Base-by-base conservation (phyloP, 2,888 invertebrate genomes). In the Alviniconcha strummeri region DNA sequence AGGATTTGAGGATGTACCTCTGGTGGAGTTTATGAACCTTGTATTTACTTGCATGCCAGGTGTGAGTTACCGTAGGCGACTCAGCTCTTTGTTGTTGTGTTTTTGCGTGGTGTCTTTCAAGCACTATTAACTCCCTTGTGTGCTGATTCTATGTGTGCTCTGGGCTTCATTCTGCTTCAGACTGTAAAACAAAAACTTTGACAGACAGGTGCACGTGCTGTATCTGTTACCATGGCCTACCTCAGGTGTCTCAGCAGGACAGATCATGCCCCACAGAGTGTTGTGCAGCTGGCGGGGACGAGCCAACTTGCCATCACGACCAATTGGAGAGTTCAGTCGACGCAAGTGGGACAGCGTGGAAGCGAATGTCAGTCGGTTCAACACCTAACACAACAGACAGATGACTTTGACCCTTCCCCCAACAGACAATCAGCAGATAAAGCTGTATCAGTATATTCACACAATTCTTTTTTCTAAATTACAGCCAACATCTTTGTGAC, bases 181-280 rank as follows among this genome's bases (percentile, higher is more conserved):
- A 36, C 36, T 36, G 36, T 36, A 36, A 36, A 36, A 36, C 36
- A 36, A 36, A 36, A 36, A 3, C 36, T 36, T 36, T 36, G 36
- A 36, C 36, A 36, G 36, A 36, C 36, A 36, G 36, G 36, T 36
- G 36, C 36, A 36, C 36, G 36, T 3, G 36, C 36, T 36, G 36
- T 36, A 36, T 36, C 36, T 36, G 36, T 36, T 36, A 0, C 36
- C 36, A 36, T 36, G 36, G 36, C 78, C 36, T 85, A 98, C 99
- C 95, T 99, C 99, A 0, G 99, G 99, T 0, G 99, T 99, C 95
- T 99, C 99, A 67, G 99, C 99, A 83, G 99, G 99, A 92, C 99
- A 99, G 89, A 99, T 97, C 99, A 99, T 99, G 77, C 99, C 99
- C 99, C 99, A 99, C 83, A 99, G 95, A 0, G 99, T 99, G 93